Evolutionary conservation across 2,797 vertebrate species (phyloP).

Genomic region (Oreochromis mossambicus): DNA sequence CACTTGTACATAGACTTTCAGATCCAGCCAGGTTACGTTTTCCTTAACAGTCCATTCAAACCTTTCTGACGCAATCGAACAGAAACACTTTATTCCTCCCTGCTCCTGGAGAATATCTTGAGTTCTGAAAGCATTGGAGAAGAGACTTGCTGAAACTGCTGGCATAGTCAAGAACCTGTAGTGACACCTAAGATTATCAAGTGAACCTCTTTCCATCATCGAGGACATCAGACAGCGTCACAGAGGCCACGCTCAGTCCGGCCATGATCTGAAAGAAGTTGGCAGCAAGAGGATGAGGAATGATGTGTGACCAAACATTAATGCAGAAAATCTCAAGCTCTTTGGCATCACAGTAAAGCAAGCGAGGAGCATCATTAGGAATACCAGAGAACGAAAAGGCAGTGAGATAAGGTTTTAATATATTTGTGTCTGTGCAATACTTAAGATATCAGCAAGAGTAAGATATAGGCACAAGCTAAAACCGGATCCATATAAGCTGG

Average conservation of each 20-base stretch:
- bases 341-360: background rate
- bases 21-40: background rate
- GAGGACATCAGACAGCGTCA: background rate
- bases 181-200: background rate
- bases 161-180: background rate
- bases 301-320: background rate
- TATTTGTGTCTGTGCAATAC: background rate
- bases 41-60: background rate
- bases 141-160: background rate
- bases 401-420: background rate
- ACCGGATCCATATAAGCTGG: background rate
- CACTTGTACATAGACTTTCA: background rate
- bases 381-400: background rate
- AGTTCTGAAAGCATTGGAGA: background rate
- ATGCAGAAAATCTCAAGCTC: background rate
- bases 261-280: background rate
- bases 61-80: background rate
- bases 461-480: background rate
- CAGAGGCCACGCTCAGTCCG: background rate
- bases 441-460: background rate
- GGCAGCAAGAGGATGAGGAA: background rate
- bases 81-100: background rate
- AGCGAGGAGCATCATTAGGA: background rate
- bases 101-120: background rate
- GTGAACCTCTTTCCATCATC: background rate